Evolutionary conservation across 2,888 invertebrate species (phyloP).

Genomic region (Fragum fragum): DNA sequence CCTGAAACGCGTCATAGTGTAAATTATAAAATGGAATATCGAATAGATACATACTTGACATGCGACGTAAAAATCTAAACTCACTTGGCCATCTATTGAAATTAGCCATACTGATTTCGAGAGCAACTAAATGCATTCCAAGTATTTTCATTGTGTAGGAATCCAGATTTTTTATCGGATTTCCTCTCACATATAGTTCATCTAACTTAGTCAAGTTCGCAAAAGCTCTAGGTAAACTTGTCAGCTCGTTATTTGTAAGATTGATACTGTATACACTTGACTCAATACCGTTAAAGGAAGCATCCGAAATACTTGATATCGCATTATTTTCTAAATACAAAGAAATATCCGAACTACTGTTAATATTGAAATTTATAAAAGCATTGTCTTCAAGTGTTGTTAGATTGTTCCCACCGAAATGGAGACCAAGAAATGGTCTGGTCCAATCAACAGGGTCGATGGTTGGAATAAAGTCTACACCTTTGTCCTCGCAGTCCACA

Average conservation of each 20-base stretch:
- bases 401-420: constrained; percentile 1
- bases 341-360: not conserved
- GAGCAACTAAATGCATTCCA: not conserved
- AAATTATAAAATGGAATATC: constrained; percentile 9
- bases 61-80: not conserved
- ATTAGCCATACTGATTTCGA: not conserved
- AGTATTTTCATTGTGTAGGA: not conserved
- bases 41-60: not conserved
- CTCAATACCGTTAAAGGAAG: not conserved
- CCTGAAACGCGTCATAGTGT: constrained; percentile 12
- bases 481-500: not conserved
- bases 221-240: constrained; percentile 2
- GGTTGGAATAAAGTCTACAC: not conserved
- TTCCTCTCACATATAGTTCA: not conserved
- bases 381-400: not conserved
- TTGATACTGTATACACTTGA: not conserved
- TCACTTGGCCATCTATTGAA: constrained; percentile 1
- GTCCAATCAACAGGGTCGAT: not conserved
- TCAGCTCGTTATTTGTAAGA: not conserved
- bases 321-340: constrained; percentile 5
- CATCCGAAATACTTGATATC: constrained; percentile 9
- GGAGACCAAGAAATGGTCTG: not conserved
- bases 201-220: not conserved
- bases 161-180: not conserved
- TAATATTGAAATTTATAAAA: not conserved